A percentile compares a stretch with the other conserved stretches of the same genome.
These are phyloP conservation scores for Rhynchophorus ferrugineus DNA, from an alignment of 1,140 invertebrate genomes.

Conservation along the genomic window DNA sequence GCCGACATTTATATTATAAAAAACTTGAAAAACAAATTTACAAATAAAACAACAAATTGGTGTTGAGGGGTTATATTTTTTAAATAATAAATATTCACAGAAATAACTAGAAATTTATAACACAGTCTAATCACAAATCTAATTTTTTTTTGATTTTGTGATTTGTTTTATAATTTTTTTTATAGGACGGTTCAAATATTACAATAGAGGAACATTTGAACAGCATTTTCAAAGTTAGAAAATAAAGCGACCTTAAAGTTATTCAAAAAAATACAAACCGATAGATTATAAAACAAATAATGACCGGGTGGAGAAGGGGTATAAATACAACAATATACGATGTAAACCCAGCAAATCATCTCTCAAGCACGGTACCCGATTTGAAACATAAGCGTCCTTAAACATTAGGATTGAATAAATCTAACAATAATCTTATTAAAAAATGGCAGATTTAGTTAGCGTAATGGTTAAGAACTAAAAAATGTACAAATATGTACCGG, in stretches of 20 bases:
- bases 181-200: conserved; percentile 22
- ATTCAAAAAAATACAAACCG: background rate
- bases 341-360: too few species aligned
- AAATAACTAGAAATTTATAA: conserved; percentile 16
- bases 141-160: conserved; percentile 17
- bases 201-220: conserved; percentile 21
- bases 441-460: too few species aligned
- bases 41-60: conserved; percentile 1
- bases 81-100: conserved; percentile 16
- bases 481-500: too few species aligned
- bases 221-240: background rate
- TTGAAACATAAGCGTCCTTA: too few species aligned
- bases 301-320: conserved; percentile 9
- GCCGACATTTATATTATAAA: too few species aligned
- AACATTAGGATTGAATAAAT: too few species aligned
- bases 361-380: too few species aligned
- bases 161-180: conserved; percentile 14
- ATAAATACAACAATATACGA: too few species aligned
- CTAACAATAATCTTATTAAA: too few species aligned
- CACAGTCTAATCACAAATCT: conserved; percentile 22
- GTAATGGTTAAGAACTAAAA: too few species aligned
- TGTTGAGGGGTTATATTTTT: conserved; percentile 18
- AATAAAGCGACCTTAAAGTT: conserved; percentile 1
- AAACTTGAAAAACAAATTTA: too few species aligned
- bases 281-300: background rate